phyloP scores from a whole-genome alignment of 1,140 invertebrate genomes.

The Drosophila obscura region DNA sequence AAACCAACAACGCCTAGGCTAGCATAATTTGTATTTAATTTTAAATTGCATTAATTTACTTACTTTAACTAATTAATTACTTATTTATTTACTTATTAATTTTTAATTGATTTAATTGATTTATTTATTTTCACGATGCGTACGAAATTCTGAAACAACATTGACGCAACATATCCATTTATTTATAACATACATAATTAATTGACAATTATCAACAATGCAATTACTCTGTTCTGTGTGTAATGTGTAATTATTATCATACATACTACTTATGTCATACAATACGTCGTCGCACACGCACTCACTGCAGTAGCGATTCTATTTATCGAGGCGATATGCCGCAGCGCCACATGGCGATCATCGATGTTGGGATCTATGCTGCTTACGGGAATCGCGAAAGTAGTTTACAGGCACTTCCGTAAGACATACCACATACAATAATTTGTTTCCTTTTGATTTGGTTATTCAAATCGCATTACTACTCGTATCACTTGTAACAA shows the following conservation, averaged over 20 bases:
- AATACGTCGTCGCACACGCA: slow-evolving; percentile 42
- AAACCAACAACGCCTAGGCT: too few species aligned
- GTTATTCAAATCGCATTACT: slow-evolving; percentile 24
- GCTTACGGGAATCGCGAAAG: slow-evolving; percentile 63
- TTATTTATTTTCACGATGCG: slow-evolving; percentile 34
- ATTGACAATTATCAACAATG: background rate
- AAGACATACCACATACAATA: slow-evolving; percentile 38
- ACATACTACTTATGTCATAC: slow-evolving; percentile 16
- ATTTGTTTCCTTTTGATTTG: slow-evolving; percentile 22
- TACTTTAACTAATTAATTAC: too few species aligned
- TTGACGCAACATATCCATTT: too few species aligned
- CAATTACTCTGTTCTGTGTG: slow-evolving; percentile 9
- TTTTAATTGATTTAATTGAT: background rate
- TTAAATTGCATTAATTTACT: too few species aligned
- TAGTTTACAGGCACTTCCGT: slow-evolving; percentile 64
- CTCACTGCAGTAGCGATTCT: slow-evolving; percentile 65
- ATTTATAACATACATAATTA: too few species aligned
- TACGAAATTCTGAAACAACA: slow-evolving; percentile 15
- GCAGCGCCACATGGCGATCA: slow-evolving; percentile 64
- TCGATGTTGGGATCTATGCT: slow-evolving; percentile 63
- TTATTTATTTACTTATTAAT: slow-evolving; percentile 3
- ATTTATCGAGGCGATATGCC: slow-evolving; percentile 88
- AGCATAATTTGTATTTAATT: too few species aligned
- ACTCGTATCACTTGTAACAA: slow-evolving; percentile 28
- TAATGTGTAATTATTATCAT: slow-evolving; percentile 17